Percentiles rank a stretch among this genome's conserved stretches.
Conservation (phyloP, 1,140 invertebrate genomes). For the Wiebesia pumilae region DNA sequence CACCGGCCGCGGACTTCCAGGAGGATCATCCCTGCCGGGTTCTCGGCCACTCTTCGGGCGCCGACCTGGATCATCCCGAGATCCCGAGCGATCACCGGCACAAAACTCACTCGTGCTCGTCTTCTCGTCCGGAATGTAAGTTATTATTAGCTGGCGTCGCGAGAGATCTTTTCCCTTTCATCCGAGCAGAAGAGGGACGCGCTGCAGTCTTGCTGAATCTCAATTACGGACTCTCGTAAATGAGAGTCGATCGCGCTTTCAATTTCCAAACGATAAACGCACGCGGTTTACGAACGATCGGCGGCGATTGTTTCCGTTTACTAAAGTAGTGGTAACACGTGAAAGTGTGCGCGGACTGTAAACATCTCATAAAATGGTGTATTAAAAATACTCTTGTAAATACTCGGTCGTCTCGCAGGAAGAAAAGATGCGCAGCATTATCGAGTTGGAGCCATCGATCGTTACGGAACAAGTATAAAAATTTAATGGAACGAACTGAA, state of each 20-base stretch:
- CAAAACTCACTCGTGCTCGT: background rate
- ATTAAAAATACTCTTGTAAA: constrained; percentile 9
- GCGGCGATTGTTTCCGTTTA: background rate
- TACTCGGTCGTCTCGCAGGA: background rate
- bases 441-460: too few species aligned
- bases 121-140: background rate
- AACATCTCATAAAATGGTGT: background rate
- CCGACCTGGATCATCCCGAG: background rate
- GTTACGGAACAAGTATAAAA: too few species aligned
- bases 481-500: too few species aligned
- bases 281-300: background rate
- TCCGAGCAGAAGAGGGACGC: background rate
- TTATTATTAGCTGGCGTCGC: background rate
- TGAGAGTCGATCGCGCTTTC: background rate
- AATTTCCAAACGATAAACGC: background rate
- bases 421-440: too few species aligned
- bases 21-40: background rate
- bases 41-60: background rate
- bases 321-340: background rate
- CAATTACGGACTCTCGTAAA: background rate
- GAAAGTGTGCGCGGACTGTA: background rate
- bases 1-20: too few species aligned
- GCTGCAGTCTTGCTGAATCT: background rate
- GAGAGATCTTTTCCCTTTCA: background rate
- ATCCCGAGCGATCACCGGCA: background rate